phyloP scores from a whole-genome alignment of 2,797 vertebrate species.

The Myoxocephalus aenaeus region DNA sequence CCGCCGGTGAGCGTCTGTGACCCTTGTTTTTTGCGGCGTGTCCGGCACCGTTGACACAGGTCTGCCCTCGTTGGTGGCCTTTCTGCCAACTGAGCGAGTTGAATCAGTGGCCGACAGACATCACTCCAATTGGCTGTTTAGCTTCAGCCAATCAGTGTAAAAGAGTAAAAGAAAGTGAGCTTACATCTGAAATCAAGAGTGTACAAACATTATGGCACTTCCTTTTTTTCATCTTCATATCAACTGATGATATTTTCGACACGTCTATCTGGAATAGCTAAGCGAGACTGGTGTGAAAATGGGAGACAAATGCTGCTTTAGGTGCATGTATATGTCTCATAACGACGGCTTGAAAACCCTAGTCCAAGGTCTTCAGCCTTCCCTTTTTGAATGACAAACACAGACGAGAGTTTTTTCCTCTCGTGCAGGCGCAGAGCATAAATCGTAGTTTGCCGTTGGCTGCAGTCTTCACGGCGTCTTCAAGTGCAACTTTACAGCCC shows the following conservation, averaged over 20 bases:
- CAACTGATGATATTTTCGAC: too few species aligned
- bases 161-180: too few species aligned
- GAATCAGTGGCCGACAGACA: background rate
- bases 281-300: background rate
- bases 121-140: background rate
- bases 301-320: background rate
- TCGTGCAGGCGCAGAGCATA: background rate
- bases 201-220: too few species aligned
- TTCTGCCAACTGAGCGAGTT: background rate
- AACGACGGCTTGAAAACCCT: background rate
- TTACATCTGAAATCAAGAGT: too few species aligned
- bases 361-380: background rate
- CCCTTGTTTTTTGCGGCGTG: background rate
- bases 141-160: too few species aligned
- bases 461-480: background rate
- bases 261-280: too few species aligned
- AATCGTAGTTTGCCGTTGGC: background rate
- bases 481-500: background rate
- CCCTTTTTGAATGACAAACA: background rate
- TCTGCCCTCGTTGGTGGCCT: background rate
- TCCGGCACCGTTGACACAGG: background rate
- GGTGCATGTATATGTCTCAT: background rate
- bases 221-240: too few species aligned
- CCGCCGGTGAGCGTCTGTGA: background rate
- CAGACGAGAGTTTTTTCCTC: background rate